Evolutionary conservation across 2,797 vertebrate species (phyloP).

Genomic region (Odontamblyopus rebecca): DNA sequence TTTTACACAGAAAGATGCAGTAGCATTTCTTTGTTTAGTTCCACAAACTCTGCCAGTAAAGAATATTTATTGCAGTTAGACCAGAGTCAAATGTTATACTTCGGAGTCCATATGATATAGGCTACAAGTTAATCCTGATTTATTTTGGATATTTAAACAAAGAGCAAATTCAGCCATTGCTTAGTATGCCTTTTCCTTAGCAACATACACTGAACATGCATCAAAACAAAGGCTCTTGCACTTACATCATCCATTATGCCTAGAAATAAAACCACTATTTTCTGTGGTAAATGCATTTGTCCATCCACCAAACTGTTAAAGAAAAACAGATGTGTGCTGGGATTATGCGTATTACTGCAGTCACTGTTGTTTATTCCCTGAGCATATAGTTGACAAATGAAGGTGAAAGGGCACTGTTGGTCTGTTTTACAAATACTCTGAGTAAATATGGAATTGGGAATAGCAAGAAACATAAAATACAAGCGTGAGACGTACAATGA

Average conservation of each 20-base stretch:
- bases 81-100: neutral
- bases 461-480: neutral
- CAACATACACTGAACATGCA: no score
- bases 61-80: neutral
- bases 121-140: no score
- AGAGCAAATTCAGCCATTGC: no score
- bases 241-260: neutral
- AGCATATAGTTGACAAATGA: neutral
- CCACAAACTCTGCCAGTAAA: neutral
- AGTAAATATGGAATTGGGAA: constrained; percentile 26
- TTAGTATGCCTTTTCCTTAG: neutral
- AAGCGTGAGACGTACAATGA: neutral
- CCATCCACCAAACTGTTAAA: neutral
- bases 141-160: no score
- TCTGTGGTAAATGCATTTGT: constrained; percentile 13
- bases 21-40: neutral
- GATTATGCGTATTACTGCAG: constrained; percentile 11
- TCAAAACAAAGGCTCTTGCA: neutral
- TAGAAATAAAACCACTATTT: constrained; percentile 5
- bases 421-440: constrained; percentile 4
- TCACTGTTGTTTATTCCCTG: constrained; percentile 12
- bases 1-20: neutral
- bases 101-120: no score
- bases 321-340: constrained; percentile 1
- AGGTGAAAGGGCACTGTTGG: neutral